Percentiles rank a stretch among this genome's conserved stretches.
Conservation (phyloP, 1,140 invertebrate species). For the Heliconius nattereri region DNA sequence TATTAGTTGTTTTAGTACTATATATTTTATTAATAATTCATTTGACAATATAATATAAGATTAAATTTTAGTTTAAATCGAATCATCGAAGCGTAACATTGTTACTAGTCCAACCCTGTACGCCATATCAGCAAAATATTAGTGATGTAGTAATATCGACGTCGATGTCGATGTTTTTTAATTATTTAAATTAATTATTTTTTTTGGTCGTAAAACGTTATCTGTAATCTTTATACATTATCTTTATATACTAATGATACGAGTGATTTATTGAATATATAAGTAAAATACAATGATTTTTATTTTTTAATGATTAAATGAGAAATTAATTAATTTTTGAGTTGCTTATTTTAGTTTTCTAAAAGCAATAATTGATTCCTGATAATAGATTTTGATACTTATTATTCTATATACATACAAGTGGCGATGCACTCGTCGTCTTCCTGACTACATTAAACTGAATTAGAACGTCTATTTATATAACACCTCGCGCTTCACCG, state of each 20-base stretch:
- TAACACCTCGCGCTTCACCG: conserved; percentile 40
- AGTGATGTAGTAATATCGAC: conserved; percentile 55
- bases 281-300: background rate
- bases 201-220: conserved; percentile 23
- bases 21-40: background rate
- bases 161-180: conserved; percentile 46
- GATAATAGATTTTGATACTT: background rate
- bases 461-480: conserved; percentile 53
- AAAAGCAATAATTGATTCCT: no score
- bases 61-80: conserved; percentile 20
- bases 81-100: conserved; percentile 31
- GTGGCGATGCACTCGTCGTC: conserved; percentile 9
- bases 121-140: conserved; percentile 54
- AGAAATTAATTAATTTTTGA: no score
- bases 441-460: conserved; percentile 39
- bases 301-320: background rate
- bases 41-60: background rate
- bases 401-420: background rate
- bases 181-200: conserved; percentile 11
- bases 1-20: no score
- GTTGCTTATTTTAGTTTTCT: no score
- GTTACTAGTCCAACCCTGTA: conserved; percentile 45
- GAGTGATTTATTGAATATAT: background rate
- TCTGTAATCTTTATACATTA: background rate
- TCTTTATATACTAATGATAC: background rate